A percentile compares a stretch with the other conserved stretches of the same genome.
phyloP scores from a whole-genome alignment of 2,113 vertebrate genomes.

The Regulus satrapa region DNA sequence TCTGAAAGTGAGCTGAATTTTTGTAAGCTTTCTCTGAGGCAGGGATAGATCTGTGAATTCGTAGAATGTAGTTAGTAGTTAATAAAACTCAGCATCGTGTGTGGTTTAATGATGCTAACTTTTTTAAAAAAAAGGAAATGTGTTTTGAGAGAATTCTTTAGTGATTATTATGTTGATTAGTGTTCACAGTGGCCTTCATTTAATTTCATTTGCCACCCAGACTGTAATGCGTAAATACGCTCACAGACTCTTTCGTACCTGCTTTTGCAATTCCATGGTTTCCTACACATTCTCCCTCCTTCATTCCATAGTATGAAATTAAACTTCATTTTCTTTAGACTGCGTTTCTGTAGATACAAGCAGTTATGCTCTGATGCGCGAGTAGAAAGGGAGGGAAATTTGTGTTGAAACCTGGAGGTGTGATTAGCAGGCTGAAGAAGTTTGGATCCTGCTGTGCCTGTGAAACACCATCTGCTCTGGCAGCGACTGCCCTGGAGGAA shows the following conservation, averaged over 20 bases:
- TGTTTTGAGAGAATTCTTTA: background rate
- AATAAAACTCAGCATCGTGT: background rate
- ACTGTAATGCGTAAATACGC: background rate
- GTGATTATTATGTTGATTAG: background rate
- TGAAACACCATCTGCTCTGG: constrained; percentile 11
- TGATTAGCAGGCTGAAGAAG: background rate
- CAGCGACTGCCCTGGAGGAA: background rate
- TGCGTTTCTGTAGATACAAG: background rate
- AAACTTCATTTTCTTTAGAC: background rate
- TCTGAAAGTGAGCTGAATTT: background rate
- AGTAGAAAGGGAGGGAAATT: background rate
- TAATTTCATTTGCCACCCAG: background rate
- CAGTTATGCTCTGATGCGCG: background rate
- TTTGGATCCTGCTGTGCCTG: background rate
- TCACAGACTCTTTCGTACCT: background rate
- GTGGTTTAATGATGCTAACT: background rate
- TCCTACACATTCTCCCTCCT: background rate
- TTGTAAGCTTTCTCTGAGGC: background rate
- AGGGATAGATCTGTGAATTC: background rate
- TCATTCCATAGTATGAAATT: background rate
- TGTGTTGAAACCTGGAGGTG: background rate
- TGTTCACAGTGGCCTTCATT: background rate
- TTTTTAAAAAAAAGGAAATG: background rate
- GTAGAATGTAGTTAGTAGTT: background rate
- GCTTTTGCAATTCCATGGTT: background rate